Evolutionary conservation across 1,140 invertebrate species (phyloP), one percentile per base, ranked within the genome.

Genomic region (Lepidurus couesii): DNA sequence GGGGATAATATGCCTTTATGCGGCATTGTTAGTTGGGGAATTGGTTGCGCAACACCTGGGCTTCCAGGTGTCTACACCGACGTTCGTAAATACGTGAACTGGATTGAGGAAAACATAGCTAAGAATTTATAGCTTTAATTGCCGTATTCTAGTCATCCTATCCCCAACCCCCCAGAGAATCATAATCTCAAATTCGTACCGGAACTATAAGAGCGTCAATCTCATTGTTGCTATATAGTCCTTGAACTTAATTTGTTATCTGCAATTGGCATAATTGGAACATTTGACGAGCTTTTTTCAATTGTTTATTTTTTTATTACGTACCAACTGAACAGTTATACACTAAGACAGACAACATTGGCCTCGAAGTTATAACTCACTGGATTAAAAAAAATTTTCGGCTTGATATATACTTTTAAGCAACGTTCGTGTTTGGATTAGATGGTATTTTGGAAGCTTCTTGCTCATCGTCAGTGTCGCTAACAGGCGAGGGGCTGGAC

Each of bases 1-100:
- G 76, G 47, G 34, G 21, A 75, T 75, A 73, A 45, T 13, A 16
- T 44, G 9, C 75, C 78, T 13, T 73, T 80, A 13, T 74, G 53
- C n/a, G 84, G 84, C 24, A 73, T 85, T 11, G 83, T 85, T 2
- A 84, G 82, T 43, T 85, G 81, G 73, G 83, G 84, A 24, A 80
- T 81, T 65, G 81, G 81, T 11, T 84, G 83, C 75, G 84, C 81
- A 4, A 45, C 80, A 11, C 80, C 82, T 5, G 76, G 80, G 9
- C 81, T 80, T 44, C 84, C 84, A 24, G 83, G 83, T 21, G 82
- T 84, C 21, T 85, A 84, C 79, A 84, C 84, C 42, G 65, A 82
- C 76, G 81, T 85, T 45, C 75, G 82, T 44, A 75, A 82, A 78
- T 82, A 84, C 80, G 44, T 82, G 47, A 77, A 83, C n/a, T 85